Percentiles rank a stretch among this genome's conserved stretches.
Evolutionary conservation across 2,888 invertebrate species (phyloP).

Genomic region (Pseudanteris insignis): DNA sequence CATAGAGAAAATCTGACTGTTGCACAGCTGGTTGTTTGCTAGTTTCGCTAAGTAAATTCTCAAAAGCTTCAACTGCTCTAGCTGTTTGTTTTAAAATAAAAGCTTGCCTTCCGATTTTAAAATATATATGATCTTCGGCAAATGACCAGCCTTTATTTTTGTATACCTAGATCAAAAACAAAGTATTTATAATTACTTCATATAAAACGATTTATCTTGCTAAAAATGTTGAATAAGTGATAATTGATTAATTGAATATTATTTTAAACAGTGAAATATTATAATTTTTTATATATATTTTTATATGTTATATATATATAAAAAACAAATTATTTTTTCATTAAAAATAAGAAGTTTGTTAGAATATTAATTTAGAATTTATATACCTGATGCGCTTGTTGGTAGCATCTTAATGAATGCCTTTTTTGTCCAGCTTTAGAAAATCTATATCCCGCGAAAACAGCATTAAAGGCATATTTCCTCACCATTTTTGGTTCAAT

Average conservation of each 20-base stretch:
- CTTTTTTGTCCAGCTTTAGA: slow-evolving; percentile 91
- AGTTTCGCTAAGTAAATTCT: slow-evolving; percentile 77
- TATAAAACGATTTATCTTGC: too few species aligned
- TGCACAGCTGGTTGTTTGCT: slow-evolving; percentile 78
- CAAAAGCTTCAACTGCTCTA: slow-evolving; percentile 79
- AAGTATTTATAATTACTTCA: too few species aligned
- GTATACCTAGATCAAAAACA: slow-evolving; percentile 77
- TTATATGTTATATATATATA: too few species aligned
- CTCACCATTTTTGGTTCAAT: slow-evolving; percentile 80
- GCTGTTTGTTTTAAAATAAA: slow-evolving; percentile 78
- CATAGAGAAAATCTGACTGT: slow-evolving; percentile 84
- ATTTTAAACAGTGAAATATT: too few species aligned
- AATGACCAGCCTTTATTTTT: slow-evolving; percentile 85
- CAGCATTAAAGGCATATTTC: slow-evolving; percentile 96
- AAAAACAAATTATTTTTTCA: too few species aligned
- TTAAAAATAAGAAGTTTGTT: too few species aligned
- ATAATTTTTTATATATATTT: too few species aligned
- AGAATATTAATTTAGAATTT: too few species aligned
- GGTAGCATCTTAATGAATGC: slow-evolving; percentile 91
- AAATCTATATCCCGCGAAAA: slow-evolving; percentile 94
- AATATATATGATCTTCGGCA: slow-evolving; percentile 95
- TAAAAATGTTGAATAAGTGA: too few species aligned
- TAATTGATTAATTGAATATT: too few species aligned
- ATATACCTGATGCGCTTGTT: slow-evolving; percentile 88
- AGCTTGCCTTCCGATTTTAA: slow-evolving; percentile 91